Base-by-base conservation (phyloP, 2,888 invertebrate genomes). In the Melinaea marsaeus region DNA sequence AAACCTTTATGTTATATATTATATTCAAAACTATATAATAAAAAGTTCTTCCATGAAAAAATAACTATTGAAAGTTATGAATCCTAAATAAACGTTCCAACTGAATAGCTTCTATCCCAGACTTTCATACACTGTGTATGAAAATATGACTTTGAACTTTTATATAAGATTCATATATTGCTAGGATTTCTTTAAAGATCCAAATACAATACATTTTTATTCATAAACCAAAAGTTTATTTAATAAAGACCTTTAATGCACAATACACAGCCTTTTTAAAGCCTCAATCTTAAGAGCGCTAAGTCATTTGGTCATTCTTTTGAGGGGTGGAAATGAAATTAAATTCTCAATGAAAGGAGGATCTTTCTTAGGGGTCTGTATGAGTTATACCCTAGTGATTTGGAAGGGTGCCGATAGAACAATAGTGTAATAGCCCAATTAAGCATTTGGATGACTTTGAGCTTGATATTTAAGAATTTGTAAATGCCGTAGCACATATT, bases 351-450 rank as follows among this genome's bases (percentile, higher is more conserved):
- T 89, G 88, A 89, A 88, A 86, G 87, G 86, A 81, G 80, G 76
- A 85, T 84, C 84, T 80, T 70, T 70, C 78, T 84, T 86, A 85
- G 80, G 87, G 86, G 82, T 22, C 83, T 77, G 84, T 84, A 88
- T 89, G 88, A 90, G 85, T 87, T 84, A 88, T 86, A 79, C 81
- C 79, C 81, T 67, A 79, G 81, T 79, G 77, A 83, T 77, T 74
- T 74, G 75, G 78, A 78, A 80, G 83, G 89, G 84, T 75, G 71
- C 74, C 71, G 69, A 68, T 76, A 79, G 82, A 84, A 90, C 90
- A 90, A 90, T 89, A 85, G 88, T 85, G 79, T 90, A 89, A 90
- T 89, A 81, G 87, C 80, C 86, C 88, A 89, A 90, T 90, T 90
- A 90, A 88, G 81, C 84, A 79, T 88, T 85, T 85, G 83, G 84